These are phyloP conservation scores for Micromussa lordhowensis DNA, from an alignment of 92 coral and sea anemone genomes.

Conservation along the genomic window DNA sequence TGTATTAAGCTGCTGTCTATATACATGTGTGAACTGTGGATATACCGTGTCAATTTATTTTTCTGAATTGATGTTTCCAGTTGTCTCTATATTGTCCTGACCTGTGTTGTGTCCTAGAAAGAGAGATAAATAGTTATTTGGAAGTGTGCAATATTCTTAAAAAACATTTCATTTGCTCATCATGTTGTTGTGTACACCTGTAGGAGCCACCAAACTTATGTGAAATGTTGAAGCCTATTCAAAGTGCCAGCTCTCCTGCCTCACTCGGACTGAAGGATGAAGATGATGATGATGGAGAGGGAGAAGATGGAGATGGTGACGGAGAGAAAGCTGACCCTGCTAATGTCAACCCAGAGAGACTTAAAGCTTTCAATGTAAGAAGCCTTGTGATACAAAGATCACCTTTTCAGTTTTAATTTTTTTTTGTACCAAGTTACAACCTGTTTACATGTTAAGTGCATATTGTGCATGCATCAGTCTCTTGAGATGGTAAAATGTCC, in stretches of 20 bases:
- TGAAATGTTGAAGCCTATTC: slow-evolving; percentile 81
- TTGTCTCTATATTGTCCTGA: no score
- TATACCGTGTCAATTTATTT: no score
- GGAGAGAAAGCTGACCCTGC: slow-evolving; percentile 79
- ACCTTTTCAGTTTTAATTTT: background rate
- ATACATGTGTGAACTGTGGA: no score
- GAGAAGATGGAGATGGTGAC: slow-evolving; percentile 88
- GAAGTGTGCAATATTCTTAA: no score
- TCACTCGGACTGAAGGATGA: slow-evolving; percentile 82
- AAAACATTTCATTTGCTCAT: background rate
- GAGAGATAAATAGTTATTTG: no score
- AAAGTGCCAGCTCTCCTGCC: slow-evolving; percentile 66
- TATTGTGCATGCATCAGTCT: no score
- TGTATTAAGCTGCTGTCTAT: no score
- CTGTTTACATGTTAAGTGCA: background rate
- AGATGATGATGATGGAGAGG: slow-evolving; percentile 96
- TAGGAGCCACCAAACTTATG: slow-evolving; percentile 91
- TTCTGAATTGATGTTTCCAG: no score
- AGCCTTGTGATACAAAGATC: no score
- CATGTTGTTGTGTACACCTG: background rate
- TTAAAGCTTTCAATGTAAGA: slow-evolving; percentile 97
- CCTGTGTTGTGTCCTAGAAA: no score
- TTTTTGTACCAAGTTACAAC: background rate
- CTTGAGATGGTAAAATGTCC: no score
- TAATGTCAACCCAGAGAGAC: slow-evolving; percentile 92